phyloP scores from a whole-genome alignment of 2,888 invertebrate species.

The Tenodera sinensis region DNA sequence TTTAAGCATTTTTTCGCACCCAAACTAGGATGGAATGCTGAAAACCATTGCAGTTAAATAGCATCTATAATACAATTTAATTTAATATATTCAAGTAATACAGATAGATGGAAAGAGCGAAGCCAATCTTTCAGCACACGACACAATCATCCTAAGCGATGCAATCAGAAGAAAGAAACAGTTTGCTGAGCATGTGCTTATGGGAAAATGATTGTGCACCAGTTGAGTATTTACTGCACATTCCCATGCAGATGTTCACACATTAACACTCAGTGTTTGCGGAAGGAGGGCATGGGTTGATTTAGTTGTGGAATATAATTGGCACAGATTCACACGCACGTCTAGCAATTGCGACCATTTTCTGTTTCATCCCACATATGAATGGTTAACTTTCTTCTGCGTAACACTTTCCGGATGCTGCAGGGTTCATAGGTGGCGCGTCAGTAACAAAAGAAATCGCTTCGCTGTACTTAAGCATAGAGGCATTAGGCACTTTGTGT shows the following conservation, averaged over 20 bases:
- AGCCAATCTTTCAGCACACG: too few relatives aligned
- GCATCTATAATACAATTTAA: too few relatives aligned
- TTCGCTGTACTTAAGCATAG: too few relatives aligned
- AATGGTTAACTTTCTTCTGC: neutral
- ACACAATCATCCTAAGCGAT: neutral
- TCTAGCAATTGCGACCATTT: neutral
- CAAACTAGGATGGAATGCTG: too few relatives aligned
- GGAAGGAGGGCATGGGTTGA: neutral
- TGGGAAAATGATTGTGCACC: neutral
- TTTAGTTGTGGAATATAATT: neutral
- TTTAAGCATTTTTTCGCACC: too few relatives aligned
- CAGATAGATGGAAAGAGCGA: too few relatives aligned
- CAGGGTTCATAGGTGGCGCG: neutral
- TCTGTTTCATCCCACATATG: neutral
- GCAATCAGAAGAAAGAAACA: neutral
- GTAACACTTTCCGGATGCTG: neutral
- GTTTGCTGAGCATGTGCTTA: neutral
- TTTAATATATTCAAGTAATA: too few relatives aligned
- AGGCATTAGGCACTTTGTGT: too few relatives aligned
- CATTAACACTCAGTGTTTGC: neutral
- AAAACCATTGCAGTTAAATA: too few relatives aligned
- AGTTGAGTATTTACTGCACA: neutral
- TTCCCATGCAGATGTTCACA: neutral
- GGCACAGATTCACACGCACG: neutral
- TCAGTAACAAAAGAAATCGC: too few relatives aligned